These are phyloP conservation scores for Otus sunia DNA, from an alignment of 2,113 vertebrate genomes.

Conservation along the genomic window DNA sequence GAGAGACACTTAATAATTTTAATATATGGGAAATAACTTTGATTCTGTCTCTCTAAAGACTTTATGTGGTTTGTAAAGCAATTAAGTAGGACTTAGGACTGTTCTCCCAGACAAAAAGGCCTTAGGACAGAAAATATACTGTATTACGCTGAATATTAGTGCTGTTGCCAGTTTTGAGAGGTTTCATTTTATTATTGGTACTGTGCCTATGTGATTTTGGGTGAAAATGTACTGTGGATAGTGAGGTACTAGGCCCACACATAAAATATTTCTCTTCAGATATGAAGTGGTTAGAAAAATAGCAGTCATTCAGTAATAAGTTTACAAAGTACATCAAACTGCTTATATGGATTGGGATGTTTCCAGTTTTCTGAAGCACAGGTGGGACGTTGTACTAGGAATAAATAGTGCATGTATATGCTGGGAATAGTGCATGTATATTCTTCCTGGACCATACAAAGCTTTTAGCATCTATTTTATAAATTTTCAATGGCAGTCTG, in stretches of 20 bases:
- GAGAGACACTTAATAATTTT: neutral
- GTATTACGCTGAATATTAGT: neutral
- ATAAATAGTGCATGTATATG: neutral
- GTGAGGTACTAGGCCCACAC: neutral
- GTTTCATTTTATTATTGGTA: neutral
- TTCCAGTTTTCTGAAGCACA: neutral
- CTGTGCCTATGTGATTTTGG: neutral
- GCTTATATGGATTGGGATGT: neutral
- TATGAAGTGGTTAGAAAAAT: neutral
- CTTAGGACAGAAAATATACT: neutral
- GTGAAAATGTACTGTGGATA: neutral
- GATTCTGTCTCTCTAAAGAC: neutral
- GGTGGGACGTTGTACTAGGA: neutral
- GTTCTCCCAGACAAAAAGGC: neutral
- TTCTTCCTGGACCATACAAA: neutral
- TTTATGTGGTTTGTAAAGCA: neutral
- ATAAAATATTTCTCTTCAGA: neutral
- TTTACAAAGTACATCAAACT: neutral
- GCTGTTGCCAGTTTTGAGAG: neutral
- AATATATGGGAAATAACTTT: neutral
- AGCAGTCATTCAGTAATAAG: neutral
- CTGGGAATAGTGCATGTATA: neutral
- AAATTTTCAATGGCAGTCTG: neutral
- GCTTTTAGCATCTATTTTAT: neutral
- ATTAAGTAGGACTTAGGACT: conserved; percentile 18